These are phyloP conservation scores for Phylloscopus whistleri DNA, from an alignment of 2,113 vertebrate species.

Conservation along the genomic window DNA sequence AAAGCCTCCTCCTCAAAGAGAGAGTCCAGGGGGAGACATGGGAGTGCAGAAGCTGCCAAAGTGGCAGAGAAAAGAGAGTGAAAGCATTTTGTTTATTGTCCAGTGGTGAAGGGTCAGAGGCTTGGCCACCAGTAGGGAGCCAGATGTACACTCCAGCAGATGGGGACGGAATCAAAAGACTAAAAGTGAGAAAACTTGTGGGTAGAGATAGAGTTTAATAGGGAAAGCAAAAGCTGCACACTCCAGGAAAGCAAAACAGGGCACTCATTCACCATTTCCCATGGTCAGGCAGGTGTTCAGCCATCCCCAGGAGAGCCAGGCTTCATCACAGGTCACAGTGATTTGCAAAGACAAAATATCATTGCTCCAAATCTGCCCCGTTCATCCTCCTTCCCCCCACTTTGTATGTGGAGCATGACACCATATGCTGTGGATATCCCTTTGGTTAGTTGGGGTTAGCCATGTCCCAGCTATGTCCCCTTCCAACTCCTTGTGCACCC, in stretches of 20 bases:
- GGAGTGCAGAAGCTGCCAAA: background rate
- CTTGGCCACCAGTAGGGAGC: background rate
- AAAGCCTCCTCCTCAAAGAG: background rate
- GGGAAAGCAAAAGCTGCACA: background rate
- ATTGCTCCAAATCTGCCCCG: background rate
- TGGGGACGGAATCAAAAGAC: background rate
- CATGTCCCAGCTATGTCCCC: background rate
- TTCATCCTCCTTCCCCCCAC: background rate
- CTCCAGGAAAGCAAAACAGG: background rate
- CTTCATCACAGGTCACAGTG: background rate
- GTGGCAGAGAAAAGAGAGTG: background rate
- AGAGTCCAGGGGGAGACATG: too few species aligned
- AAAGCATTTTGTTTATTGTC: background rate
- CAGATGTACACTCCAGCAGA: background rate
- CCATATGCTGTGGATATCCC: background rate
- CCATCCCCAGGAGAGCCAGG: background rate
- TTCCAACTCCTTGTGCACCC: background rate
- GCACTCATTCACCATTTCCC: background rate
- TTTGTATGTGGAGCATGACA: background rate
- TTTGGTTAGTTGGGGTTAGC: background rate
- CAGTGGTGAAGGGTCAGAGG: background rate
- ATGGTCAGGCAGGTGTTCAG: background rate
- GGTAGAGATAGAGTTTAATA: background rate
- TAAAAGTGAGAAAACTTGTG: background rate
- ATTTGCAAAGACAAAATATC: background rate